Percentiles rank a stretch among this genome's conserved stretches.
Conservation (phyloP, 2,888 invertebrate species). For the Sialis fuliginosa region DNA sequence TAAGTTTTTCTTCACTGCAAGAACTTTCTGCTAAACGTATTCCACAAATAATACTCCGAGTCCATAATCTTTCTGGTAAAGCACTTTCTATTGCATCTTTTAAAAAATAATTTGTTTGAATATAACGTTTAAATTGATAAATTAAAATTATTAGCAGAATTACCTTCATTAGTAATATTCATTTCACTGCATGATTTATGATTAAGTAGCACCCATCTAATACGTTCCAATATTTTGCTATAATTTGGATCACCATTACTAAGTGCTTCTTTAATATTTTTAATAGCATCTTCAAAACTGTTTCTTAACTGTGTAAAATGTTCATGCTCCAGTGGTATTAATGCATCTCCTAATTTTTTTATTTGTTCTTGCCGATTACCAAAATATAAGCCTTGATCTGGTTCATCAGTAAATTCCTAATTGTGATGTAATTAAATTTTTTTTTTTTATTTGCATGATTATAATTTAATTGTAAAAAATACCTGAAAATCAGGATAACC, state of each 20-base stretch:
- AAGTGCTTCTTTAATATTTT: background rate
- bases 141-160: no score
- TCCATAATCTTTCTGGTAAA: background rate
- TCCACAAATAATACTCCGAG: background rate
- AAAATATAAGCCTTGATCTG: conserved; percentile 7
- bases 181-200: conserved; percentile 7
- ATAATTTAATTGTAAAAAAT: no score
- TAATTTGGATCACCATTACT: background rate
- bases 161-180: no score
- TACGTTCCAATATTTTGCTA: background rate
- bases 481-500: conserved; percentile 16
- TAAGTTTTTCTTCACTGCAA: no score
- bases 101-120: background rate
- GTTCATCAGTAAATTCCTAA: conserved; percentile 11
- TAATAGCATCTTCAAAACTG: conserved; percentile 3
- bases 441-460: no score
- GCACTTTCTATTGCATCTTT: background rate
- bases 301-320: conserved; percentile 10
- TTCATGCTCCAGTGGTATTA: conserved; percentile 16
- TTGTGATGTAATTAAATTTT: conserved; percentile 4
- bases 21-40: background rate
- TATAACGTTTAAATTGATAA: no score
- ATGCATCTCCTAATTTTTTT: conserved; percentile 14
- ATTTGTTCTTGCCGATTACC: conserved; percentile 13
- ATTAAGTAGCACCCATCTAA: background rate